Conservation (phyloP, 2,113 vertebrate genomes). For the Arothron firmamentum region DNA sequence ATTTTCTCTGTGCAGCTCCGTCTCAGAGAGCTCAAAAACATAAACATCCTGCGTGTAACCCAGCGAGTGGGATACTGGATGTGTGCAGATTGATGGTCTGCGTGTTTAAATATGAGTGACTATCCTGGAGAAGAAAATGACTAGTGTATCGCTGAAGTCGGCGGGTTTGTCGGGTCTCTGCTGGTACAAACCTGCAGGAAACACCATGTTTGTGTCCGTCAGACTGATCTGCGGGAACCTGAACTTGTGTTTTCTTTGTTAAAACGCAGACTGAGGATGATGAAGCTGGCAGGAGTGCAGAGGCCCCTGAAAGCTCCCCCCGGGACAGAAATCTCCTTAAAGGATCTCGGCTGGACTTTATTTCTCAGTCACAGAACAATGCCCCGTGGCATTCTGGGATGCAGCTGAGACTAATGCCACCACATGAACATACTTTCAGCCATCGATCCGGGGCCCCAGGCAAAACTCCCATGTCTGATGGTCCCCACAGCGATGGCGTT, state of each 20-base stretch:
- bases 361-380: conserved; percentile 61
- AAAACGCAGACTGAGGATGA: conserved; percentile 60
- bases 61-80: neutral
- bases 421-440: conserved; percentile 61
- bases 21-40: too few species aligned
- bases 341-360: conserved; percentile 58
- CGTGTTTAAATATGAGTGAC: neutral
- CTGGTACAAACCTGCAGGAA: conserved; percentile 25
- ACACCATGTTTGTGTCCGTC: too few species aligned
- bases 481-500: conserved; percentile 62
- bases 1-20: conserved; percentile 8
- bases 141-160: conserved; percentile 60
- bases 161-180: conserved; percentile 52
- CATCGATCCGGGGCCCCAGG: conserved; percentile 68
- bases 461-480: conserved; percentile 67
- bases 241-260: conserved; percentile 15
- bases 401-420: conserved; percentile 46
- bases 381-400: conserved; percentile 55
- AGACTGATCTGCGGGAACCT: too few species aligned
- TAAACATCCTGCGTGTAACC: too few species aligned
- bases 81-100: neutral
- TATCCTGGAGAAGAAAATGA: conserved; percentile 28
- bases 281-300: conserved; percentile 12
- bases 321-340: conserved; percentile 55
- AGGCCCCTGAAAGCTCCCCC: conserved; percentile 37